Percentiles rank a stretch among this genome's conserved stretches.
phyloP scores from a whole-genome alignment of 2,113 vertebrate genomes.

The Ariopsis seemanni region DNA sequence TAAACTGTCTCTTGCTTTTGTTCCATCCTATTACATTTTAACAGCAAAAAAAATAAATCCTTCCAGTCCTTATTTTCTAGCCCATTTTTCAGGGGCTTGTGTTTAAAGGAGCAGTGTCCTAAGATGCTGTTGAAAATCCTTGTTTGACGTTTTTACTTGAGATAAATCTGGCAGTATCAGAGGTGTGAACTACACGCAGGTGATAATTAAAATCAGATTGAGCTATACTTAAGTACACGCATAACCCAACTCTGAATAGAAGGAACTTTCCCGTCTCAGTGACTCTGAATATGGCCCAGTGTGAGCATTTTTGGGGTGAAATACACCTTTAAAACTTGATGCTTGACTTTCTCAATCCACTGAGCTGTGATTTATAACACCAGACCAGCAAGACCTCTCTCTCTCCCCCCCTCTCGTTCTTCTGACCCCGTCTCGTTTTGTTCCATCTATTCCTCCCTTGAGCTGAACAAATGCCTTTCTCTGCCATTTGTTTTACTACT shows the following conservation, averaged over 20 bases:
- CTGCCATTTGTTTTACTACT: not conserved
- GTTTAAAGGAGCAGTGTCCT: not conserved
- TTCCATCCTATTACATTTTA: not conserved
- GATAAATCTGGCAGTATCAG: not conserved
- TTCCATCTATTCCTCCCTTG: not conserved
- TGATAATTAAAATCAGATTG: not conserved
- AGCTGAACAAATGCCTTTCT: not conserved
- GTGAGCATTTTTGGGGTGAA: constrained; percentile 15
- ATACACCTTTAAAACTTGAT: not conserved
- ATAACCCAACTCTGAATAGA: not conserved
- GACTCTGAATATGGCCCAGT: not conserved
- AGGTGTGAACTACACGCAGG: not conserved
- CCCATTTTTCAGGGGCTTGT: not conserved
- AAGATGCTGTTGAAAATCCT: not conserved
- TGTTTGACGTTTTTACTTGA: not conserved
- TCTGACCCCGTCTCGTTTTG: not conserved
- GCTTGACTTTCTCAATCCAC: not conserved
- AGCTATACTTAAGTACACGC: not conserved
- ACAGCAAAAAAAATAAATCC: not conserved
- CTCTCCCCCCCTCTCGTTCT: not conserved
- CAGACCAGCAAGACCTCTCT: constrained; percentile 33
- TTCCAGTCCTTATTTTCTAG: not conserved
- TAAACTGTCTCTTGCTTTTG: not conserved
- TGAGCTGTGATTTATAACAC: constrained; percentile 36
- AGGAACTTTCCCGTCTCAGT: not conserved